Percentiles rank a stretch among this genome's conserved stretches.
Evolutionary conservation across 2,888 invertebrate species (phyloP).

Genomic region (Erynnis tages): DNA sequence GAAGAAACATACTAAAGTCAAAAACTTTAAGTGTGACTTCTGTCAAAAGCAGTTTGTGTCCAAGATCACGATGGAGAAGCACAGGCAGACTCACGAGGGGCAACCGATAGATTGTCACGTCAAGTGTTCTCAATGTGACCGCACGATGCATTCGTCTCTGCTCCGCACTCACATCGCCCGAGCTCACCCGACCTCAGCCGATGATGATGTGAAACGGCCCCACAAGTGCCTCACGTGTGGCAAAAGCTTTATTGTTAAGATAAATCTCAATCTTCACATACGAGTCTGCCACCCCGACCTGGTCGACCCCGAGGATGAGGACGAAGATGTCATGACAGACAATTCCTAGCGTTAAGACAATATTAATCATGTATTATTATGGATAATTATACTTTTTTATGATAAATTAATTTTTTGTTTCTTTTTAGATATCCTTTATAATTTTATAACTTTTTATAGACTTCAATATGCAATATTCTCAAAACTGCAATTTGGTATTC

Average conservation of each 20-base stretch:
- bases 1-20: slow-evolving; percentile 76
- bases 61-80: slow-evolving; percentile 76
- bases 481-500: too few species aligned
- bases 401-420: slow-evolving; percentile 42
- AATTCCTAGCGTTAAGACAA: slow-evolving; percentile 57
- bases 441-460: background rate
- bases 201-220: slow-evolving; percentile 72
- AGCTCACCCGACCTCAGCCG: slow-evolving; percentile 61
- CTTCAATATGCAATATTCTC: too few species aligned
- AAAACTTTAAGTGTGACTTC: slow-evolving; percentile 74
- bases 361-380: slow-evolving; percentile 49
- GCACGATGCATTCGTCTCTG: slow-evolving; percentile 69
- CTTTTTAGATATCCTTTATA: slow-evolving; percentile 12
- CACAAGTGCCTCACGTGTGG: slow-evolving; percentile 74
- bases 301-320: slow-evolving; percentile 72
- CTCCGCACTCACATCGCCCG: slow-evolving; percentile 64
- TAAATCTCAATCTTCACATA: slow-evolving; percentile 72
- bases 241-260: slow-evolving; percentile 73
- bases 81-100: slow-evolving; percentile 68
- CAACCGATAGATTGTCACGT: slow-evolving; percentile 73
- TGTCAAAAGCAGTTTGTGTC: slow-evolving; percentile 73
- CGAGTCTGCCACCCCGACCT: slow-evolving; percentile 73
- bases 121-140: slow-evolving; percentile 70
- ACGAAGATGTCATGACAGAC: slow-evolving; percentile 75
- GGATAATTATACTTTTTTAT: slow-evolving; percentile 68